Evolutionary conservation across 2,113 vertebrate species (phyloP).

Genomic region (Dipodomys ordii): DNA sequence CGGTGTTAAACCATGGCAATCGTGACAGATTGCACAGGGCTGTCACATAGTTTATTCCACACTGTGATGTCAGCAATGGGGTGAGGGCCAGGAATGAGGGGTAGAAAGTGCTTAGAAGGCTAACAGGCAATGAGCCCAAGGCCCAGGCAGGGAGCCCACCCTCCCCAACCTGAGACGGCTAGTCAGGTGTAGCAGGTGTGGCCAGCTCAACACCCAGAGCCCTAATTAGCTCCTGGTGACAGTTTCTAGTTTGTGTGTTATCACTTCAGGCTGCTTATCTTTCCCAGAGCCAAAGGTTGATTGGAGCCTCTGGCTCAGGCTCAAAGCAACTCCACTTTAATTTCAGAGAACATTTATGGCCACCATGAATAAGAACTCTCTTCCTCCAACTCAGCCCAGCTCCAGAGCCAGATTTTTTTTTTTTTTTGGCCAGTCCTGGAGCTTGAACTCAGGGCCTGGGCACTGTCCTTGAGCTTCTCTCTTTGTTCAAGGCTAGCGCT

Average conservation of each 20-base stretch:
- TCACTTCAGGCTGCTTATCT: slow-evolving; percentile 71
- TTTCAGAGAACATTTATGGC: slow-evolving; percentile 31
- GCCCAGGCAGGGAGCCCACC: background rate
- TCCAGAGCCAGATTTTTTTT: no score
- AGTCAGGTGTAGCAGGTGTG: slow-evolving; percentile 53
- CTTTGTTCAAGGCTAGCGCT: no score
- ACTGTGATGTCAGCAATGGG: background rate
- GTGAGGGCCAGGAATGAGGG: background rate
- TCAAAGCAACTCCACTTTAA: slow-evolving; percentile 67
- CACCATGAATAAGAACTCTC: background rate
- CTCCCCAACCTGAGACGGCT: background rate
- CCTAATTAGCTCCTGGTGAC: slow-evolving; percentile 75
- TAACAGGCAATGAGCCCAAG: background rate
- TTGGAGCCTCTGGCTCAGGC: slow-evolving; percentile 42
- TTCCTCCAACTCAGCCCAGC: background rate
- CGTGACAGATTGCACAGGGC: background rate
- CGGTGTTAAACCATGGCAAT: background rate
- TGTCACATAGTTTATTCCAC: background rate
- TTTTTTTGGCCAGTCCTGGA: no score
- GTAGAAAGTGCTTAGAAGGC: background rate
- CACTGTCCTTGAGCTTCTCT: no score
- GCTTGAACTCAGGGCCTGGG: no score
- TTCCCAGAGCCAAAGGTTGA: slow-evolving; percentile 80
- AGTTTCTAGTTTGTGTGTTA: slow-evolving; percentile 78
- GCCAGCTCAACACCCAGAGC: slow-evolving; percentile 34